Conservation (phyloP, 2,113 vertebrate genomes). For the Poeciliopsis retropinna region DNA sequence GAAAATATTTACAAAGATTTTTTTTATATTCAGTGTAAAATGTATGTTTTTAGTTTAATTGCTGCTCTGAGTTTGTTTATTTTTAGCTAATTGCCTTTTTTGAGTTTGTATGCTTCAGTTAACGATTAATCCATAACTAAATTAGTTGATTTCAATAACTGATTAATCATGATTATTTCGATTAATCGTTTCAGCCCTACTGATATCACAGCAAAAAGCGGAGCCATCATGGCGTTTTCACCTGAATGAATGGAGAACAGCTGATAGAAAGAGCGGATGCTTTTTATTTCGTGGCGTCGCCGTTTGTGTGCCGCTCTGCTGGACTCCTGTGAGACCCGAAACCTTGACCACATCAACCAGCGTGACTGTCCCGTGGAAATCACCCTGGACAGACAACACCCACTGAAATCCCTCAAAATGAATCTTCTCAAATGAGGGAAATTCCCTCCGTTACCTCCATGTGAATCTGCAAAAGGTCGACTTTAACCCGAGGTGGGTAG, state of each 20-base stretch:
- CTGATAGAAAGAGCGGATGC: neutral
- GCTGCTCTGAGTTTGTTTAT: too few relatives aligned
- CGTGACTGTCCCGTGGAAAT: conserved; percentile 27
- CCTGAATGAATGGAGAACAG: neutral
- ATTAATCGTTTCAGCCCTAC: too few relatives aligned
- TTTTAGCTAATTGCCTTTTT: too few relatives aligned
- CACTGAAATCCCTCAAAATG: conserved; percentile 19
- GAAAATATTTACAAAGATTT: too few relatives aligned
- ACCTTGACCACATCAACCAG: conserved; percentile 22
- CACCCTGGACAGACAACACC: conserved; percentile 54
- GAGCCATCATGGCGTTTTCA: neutral
- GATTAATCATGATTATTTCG: too few relatives aligned
- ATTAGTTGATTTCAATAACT: too few relatives aligned
- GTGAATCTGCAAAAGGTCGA: conserved; percentile 27
- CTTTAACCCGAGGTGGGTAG: neutral
- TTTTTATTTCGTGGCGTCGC: neutral
- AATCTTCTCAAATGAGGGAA: conserved; percentile 25
- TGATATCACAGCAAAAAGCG: neutral
- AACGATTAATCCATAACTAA: too few relatives aligned
- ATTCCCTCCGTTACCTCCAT: conserved; percentile 1
- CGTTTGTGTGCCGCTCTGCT: neutral
- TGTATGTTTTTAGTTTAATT: too few relatives aligned
- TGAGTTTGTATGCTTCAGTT: too few relatives aligned
- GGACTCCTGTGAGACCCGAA: conserved; percentile 15
- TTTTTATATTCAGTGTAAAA: too few relatives aligned